Base-by-base conservation (phyloP, 2,888 invertebrate species). In the Aplocera efformata region DNA sequence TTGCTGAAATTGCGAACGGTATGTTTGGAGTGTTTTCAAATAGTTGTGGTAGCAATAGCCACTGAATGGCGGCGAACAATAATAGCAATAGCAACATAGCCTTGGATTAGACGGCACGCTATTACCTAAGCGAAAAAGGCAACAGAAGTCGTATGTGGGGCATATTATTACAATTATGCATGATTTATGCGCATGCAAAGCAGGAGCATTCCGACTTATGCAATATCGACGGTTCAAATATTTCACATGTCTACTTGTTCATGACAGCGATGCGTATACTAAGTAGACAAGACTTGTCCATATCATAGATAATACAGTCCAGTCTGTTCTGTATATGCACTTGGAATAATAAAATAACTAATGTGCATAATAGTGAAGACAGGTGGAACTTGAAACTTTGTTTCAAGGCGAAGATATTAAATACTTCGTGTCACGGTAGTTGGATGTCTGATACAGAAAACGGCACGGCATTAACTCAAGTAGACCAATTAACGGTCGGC, bases 91-190 rank as follows among this genome's bases (percentile, higher is more conserved):
- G 21, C 32, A n/a, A 17, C 33, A 8, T 25, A 42, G 35, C 9
- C 33, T 26, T 26, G 21, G 10, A 34, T 37, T 33, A 34, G 40
- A 47, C 41, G 33, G 39, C 32, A 36, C 26, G 53, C 55, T 50
- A 52, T 58, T 55, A 54, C 60, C 56, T 50, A 25, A 35, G 53
- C 58, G 56, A 58, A 59, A 50, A 43, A 41, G 51, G 47, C 44
- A 53, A 52, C 45, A 41, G 42, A 39, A 55, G 56, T 56, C 51
- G 53, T 51, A 57, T 58, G 54, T 49, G 44, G 43, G 64, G 41
- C 25, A 42, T 43, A 40, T 67, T 62, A 63, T 60, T 58, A 70
- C 61, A 73, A 77, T 74, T 64, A 77, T 74, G 63, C 65, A 76
- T 71, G 56, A 51, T 50, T 56, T 58, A 57, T 63, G 66, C 67